Evolutionary conservation across 2,113 vertebrate genomes (phyloP), one percentile per base, ranked within the genome.

Genomic region (Chloebia gouldiae): DNA sequence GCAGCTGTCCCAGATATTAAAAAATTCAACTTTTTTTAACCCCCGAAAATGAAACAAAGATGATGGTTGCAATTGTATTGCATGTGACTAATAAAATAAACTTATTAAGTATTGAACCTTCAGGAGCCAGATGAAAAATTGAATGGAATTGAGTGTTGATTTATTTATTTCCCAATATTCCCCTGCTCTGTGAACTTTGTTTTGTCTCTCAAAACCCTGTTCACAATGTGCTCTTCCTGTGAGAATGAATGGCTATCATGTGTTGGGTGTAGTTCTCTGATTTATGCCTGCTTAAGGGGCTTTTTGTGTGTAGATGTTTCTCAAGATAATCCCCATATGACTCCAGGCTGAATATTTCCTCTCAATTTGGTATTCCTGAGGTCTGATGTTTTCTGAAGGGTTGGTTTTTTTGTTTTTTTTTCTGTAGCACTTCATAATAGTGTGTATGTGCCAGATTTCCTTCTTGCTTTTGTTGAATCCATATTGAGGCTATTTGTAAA

Each of bases 191-290:
- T 71, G 87, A 72, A 88, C 81, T 94, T 96, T 94, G 94, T 96
- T 96, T 97, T 96, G 92, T 91, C 89, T 94, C 71, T 96, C 66
- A 88, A 84, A 95, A 59, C 50, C 18, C 64, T 88, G 90, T n/a
- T 94, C 92, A 63, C 88, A 94, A 93, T 91, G 60, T 92, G 80
- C 57, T 96, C 72, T 96, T 97, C 97, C 97, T 87, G 84, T 97
- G 90, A 83, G 87, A 93, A 89, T 92, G 81, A 94, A 92, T 76
- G 87, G 92, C 95, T 93, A 39, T 96, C 93, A 61, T 72, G 28
- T 90, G 51, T 64, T 93, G 97, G 92, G 94, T 68, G 96, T 88
- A 93, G 86, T 61, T 39, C 66, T 80, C 83, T 96, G 95, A 97
- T 88, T 95, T 94, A 95, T 95, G 96, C 85, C 76, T 95, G 84